Evolutionary conservation across 2,888 invertebrate species (phyloP), one percentile per base, ranked within the genome.

Genomic region (Drosophila longiperda): DNA sequence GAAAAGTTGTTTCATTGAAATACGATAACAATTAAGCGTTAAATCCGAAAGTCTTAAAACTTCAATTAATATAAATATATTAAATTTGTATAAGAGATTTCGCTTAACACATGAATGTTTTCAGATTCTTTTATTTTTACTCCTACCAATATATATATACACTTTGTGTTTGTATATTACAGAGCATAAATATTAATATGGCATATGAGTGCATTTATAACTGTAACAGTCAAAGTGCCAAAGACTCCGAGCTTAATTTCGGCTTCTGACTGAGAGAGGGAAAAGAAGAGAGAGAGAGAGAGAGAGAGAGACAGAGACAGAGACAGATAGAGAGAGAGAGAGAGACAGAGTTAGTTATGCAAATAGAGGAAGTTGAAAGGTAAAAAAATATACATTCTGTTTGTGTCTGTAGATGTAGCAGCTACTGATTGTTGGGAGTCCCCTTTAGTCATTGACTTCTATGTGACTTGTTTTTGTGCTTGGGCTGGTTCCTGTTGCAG

Each of bases 301-400:
- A 23, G 9, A 34, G 23, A 52, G 32, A 33, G 23, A n/a, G n/a
- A n/a, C n/a, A n/a, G n/a, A n/a, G n/a, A n/a, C n/a, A 26, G 26
- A 48, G 15, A 49, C 17, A 11, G n/a, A 52, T 1, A 9, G 6
- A 49, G n/a, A 53, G 8, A 36, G 2, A 17, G 26, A 11, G 55
- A n/a, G 9, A 15, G 42, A 20, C 55, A 58, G 65, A 70, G 66
- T 58, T 52, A 65, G 75, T 50, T 54, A 70, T 67, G 83, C 80
- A 71, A 81, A 78, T 75, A 75, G 81, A 84, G 82, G 80, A 84
- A 87, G 78, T 84, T 72, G 40, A 60, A 80, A 71, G 65, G 67
- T 71, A 75, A 80, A 52, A 75, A 71, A 60, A 74, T 67, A 77
- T 70, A 77, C 75, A 74, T 66, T 81, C 60, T 80, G 79, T 81